Evolutionary conservation across 1,140 invertebrate genomes (phyloP).

Genomic region (Nasonia longicornis): DNA sequence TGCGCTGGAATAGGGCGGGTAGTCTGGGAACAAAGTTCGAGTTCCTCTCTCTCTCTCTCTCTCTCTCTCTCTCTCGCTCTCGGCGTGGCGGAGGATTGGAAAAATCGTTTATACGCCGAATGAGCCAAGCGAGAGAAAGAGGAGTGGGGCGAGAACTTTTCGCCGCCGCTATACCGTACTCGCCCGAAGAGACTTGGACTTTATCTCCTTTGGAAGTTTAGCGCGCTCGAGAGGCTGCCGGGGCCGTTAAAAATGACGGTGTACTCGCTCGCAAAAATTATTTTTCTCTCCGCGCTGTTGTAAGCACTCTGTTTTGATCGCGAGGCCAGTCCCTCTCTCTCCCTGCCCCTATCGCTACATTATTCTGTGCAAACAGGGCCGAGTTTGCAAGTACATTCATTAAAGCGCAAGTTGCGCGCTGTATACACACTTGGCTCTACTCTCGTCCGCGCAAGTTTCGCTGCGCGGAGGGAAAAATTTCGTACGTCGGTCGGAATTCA

Average conservation of each 20-base stretch:
- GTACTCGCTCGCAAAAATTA: constrained; percentile 29
- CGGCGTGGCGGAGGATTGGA: neutral
- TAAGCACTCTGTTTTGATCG: constrained; percentile 31
- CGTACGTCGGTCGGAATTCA: constrained; percentile 10
- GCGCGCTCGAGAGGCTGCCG: neutral
- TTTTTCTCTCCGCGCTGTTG: constrained; percentile 9
- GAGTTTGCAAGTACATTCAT: constrained; percentile 41
- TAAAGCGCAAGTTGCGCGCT: constrained; percentile 31
- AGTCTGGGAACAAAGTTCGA: constrained; percentile 28
- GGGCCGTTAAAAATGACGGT: constrained; percentile 25
- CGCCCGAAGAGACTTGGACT: constrained; percentile 8
- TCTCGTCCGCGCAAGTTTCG: neutral
- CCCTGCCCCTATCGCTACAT: neutral
- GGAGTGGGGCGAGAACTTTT: constrained; percentile 19
- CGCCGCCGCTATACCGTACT: neutral
- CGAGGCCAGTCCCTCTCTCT: neutral
- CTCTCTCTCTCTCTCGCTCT: neutral
- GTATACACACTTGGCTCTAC: neutral
- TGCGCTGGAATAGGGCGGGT: neutral
- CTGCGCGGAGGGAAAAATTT: neutral
- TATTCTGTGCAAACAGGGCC: constrained; percentile 14
- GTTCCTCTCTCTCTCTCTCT: neutral
- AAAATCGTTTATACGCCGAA: constrained; percentile 43
- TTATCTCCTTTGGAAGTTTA: constrained; percentile 36
- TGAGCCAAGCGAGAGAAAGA: constrained; percentile 4